Evolutionary conservation across 2,797 vertebrate species (phyloP).

Genomic region (Salarias fasciatus): DNA sequence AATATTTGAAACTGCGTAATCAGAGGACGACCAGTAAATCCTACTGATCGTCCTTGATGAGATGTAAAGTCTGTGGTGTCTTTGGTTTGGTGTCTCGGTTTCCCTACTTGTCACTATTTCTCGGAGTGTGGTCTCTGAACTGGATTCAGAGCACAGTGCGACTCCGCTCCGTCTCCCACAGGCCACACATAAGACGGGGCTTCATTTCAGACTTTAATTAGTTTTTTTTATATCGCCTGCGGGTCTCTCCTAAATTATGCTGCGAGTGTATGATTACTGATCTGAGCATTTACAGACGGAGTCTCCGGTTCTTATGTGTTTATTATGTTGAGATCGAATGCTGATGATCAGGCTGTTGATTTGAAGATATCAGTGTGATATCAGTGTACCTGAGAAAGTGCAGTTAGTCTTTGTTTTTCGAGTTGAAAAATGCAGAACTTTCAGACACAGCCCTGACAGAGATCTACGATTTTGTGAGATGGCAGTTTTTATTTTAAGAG

Average conservation of each 20-base stretch:
- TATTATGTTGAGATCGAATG: neutral
- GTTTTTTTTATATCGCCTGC: constrained; percentile 17
- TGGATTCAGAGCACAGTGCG: constrained; percentile 12
- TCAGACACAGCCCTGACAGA: too few species aligned
- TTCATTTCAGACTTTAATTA: constrained; percentile 35
- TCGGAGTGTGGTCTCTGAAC: constrained; percentile 6
- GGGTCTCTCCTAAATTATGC: constrained; percentile 6
- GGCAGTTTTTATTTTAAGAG: too few species aligned
- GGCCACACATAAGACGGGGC: neutral
- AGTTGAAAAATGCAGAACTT: too few species aligned
- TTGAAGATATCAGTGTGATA: neutral
- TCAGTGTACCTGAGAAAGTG: too few species aligned
- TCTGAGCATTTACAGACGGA: neutral
- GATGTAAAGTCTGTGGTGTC: neutral
- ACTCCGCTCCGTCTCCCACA: constrained; percentile 4
- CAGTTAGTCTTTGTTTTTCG: too few species aligned
- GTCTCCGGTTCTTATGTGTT: neutral
- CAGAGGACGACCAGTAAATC: too few species aligned
- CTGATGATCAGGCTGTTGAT: constrained; percentile 9
- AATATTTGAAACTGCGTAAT: too few species aligned
- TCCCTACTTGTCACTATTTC: constrained; percentile 16
- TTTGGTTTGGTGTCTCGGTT: constrained; percentile 6
- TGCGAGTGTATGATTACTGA: constrained; percentile 9
- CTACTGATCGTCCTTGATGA: too few species aligned
- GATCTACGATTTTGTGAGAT: too few species aligned